Evolutionary conservation across 2,888 invertebrate species (phyloP).

Genomic region (Tachystola acroxantha): DNA sequence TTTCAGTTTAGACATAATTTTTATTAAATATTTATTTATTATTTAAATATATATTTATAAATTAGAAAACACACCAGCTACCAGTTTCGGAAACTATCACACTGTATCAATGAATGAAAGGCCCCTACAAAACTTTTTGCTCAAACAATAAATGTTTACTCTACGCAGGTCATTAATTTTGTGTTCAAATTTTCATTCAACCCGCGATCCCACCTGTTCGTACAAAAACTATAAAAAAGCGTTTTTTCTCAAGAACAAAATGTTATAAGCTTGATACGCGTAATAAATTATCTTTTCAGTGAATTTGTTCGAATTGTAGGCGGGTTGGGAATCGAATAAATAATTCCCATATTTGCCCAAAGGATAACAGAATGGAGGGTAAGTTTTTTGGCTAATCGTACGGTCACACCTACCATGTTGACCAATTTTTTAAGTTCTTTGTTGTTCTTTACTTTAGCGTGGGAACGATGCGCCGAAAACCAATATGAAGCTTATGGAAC

Average conservation of each 20-base stretch:
- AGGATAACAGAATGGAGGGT: slow-evolving; percentile 29
- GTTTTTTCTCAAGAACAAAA: slow-evolving; percentile 27
- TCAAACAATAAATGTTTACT: slow-evolving; percentile 65
- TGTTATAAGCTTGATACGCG: slow-evolving; percentile 35
- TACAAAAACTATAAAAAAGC: slow-evolving; percentile 22
- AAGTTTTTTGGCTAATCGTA: slow-evolving; percentile 23
- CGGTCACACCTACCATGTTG: slow-evolving; percentile 30
- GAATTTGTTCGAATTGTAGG: slow-evolving; percentile 67
- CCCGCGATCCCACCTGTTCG: slow-evolving; percentile 22
- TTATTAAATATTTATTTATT: too few relatives aligned
- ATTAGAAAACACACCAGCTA: too few relatives aligned
- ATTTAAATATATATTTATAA: too few relatives aligned
- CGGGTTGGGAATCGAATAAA: slow-evolving; percentile 50
- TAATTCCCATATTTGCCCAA: slow-evolving; percentile 32
- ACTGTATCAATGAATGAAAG: too few relatives aligned
- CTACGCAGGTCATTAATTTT: slow-evolving; percentile 50
- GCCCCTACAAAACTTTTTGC: slow-evolving; percentile 3
- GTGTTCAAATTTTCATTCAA: slow-evolving; percentile 27
- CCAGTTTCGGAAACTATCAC: too few relatives aligned
- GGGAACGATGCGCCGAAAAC: slow-evolving; percentile 15
- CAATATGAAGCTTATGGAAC: too few relatives aligned
- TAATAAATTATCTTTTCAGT: slow-evolving; percentile 68
- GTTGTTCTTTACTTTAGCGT: slow-evolving; percentile 12
- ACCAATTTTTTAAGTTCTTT: slow-evolving; percentile 21
- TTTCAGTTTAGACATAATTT: too few relatives aligned